phyloP scores from a whole-genome alignment of 2,797 vertebrate genomes.

The Coregonus suidteri region DNA sequence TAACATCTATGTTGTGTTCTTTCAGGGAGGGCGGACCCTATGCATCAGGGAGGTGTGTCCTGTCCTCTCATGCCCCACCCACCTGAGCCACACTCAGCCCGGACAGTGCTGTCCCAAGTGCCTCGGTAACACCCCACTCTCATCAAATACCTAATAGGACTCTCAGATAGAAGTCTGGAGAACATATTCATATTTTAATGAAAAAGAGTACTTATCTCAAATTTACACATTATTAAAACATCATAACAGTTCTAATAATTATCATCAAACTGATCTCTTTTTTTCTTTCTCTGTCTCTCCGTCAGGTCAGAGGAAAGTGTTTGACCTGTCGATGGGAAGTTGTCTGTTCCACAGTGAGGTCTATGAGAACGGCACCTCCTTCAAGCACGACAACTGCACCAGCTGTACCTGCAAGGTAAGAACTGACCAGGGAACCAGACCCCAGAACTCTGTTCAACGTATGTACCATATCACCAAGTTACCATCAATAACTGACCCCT shows the following conservation, averaged over 20 bases:
- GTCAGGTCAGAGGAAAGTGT: constrained; percentile 96
- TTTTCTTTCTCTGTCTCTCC: constrained; percentile 5
- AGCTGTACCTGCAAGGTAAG: constrained; percentile 87
- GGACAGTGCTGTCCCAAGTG: constrained; percentile 96
- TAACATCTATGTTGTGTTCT: constrained; percentile 32
- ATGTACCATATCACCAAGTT: too few relatives aligned
- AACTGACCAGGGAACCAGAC: not conserved
- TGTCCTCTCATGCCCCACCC: constrained; percentile 92
- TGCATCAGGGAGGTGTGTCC: constrained; percentile 91
- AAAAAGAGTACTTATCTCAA: not conserved
- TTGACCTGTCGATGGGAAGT: constrained; percentile 91
- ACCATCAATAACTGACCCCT: not conserved
- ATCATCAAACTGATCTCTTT: not conserved
- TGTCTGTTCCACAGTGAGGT: constrained; percentile 96
- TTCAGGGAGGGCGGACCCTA: constrained; percentile 87
- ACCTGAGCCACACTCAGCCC: constrained; percentile 87
- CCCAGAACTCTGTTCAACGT: not conserved
- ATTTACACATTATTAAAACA: not conserved
- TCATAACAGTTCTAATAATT: not conserved
- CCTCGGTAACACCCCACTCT: constrained; percentile 77
- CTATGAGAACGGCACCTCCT: constrained; percentile 87
- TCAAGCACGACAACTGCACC: constrained; percentile 91
- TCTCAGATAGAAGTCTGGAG: not conserved
- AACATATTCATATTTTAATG: not conserved
- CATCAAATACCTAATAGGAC: not conserved